phyloP scores from a whole-genome alignment of 2,113 vertebrate species.

The Neomonachus schauinslandi region DNA sequence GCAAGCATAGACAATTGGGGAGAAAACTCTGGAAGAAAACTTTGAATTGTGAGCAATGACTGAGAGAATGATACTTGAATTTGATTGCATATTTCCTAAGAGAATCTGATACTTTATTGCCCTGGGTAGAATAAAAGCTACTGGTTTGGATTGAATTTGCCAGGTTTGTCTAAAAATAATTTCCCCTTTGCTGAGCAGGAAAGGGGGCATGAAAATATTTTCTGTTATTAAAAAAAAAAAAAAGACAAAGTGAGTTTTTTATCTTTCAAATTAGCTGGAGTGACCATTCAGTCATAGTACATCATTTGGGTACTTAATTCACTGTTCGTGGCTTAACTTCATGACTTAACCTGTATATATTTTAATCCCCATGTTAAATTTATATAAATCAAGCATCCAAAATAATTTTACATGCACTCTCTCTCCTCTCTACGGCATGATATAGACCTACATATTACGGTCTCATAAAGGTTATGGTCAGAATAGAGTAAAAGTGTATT shows the following conservation, averaged over 20 bases:
- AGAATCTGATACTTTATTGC: neutral
- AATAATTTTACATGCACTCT: neutral
- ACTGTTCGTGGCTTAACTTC: neutral
- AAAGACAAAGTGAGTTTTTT: neutral
- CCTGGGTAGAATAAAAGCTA: neutral
- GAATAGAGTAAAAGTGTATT: neutral
- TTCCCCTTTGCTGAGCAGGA: neutral
- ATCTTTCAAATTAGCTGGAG: neutral
- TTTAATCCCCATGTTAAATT: neutral
- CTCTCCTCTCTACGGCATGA: neutral
- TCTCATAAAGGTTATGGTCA: neutral
- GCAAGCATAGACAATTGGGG: neutral
- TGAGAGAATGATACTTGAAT: neutral
- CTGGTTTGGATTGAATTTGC: conserved; percentile 6
- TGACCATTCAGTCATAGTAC: neutral
- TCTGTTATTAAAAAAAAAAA: neutral
- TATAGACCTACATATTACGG: neutral
- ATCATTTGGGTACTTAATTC: neutral
- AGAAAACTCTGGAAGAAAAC: neutral
- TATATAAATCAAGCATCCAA: neutral
- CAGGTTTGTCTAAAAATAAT: neutral
- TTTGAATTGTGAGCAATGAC: neutral
- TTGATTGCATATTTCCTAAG: neutral
- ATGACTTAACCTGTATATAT: neutral
- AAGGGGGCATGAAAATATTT: neutral